phyloP scores from a whole-genome alignment of 2,113 vertebrate species.

The Ariopsis seemanni region DNA sequence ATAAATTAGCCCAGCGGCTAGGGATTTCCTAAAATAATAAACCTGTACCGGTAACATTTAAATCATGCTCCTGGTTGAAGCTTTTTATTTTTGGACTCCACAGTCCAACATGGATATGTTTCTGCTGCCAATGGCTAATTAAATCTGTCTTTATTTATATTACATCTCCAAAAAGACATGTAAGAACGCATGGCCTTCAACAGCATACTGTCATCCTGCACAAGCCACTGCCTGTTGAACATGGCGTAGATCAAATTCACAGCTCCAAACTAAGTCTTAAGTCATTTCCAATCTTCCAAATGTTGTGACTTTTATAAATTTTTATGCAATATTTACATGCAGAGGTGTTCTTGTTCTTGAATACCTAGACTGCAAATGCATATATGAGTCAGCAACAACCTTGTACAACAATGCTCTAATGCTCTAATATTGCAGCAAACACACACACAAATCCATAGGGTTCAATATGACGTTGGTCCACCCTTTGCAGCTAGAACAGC shows the following conservation, averaged over 20 bases:
- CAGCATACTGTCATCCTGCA: slow-evolving; percentile 48
- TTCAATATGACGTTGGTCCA: too few relatives aligned
- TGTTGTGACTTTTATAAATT: slow-evolving; percentile 42
- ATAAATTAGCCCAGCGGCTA: slow-evolving; percentile 61
- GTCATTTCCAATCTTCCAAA: slow-evolving; percentile 61
- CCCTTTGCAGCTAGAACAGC: too few relatives aligned
- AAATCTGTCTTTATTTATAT: slow-evolving; percentile 59
- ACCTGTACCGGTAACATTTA: slow-evolving; percentile 67
- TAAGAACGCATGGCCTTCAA: slow-evolving; percentile 43
- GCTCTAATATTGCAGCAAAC: too few relatives aligned
- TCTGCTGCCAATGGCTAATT: slow-evolving; percentile 71
- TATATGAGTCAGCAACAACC: too few relatives aligned
- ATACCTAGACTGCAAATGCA: too few relatives aligned
- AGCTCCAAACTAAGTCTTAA: slow-evolving; percentile 67
- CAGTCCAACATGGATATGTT: slow-evolving; percentile 65
- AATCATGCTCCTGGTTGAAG: slow-evolving; percentile 65
- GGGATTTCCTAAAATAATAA: slow-evolving; percentile 67
- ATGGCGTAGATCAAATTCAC: slow-evolving; percentile 57
- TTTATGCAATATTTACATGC: too few relatives aligned
- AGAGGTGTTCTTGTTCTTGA: too few relatives aligned
- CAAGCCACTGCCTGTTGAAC: slow-evolving; percentile 61
- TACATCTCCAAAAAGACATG: slow-evolving; percentile 61
- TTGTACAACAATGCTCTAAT: too few relatives aligned
- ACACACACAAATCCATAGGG: too few relatives aligned
- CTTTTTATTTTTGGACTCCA: slow-evolving; percentile 47